Evolutionary conservation across 2,797 vertebrate species (phyloP).

Genomic region (Micromesistius poutassou): DNA sequence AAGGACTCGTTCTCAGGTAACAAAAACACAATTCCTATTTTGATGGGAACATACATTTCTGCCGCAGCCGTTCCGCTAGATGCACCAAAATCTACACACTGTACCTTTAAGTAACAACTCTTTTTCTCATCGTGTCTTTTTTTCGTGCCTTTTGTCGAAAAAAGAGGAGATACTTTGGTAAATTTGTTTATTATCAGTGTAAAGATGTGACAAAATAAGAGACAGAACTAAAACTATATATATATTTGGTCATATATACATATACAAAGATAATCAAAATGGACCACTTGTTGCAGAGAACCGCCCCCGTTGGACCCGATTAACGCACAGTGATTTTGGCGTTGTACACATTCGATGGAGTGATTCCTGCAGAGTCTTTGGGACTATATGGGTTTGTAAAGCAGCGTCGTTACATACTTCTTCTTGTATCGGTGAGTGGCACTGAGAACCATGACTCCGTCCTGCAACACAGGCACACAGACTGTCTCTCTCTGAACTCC

Average conservation of each 20-base stretch:
- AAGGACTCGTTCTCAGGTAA: no score
- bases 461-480: conserved; percentile 68
- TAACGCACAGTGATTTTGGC: background rate
- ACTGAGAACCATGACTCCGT: conserved; percentile 98
- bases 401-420: conserved; percentile 94
- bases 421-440: conserved; percentile 96
- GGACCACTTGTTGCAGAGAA: no score
- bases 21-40: no score
- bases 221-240: background rate
- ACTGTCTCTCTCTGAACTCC: background rate
- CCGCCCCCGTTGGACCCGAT: background rate
- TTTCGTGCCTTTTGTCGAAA: background rate
- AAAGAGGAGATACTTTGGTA: background rate
- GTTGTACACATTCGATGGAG: conserved; percentile 5
- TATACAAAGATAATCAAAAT: background rate
- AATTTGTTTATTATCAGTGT: background rate
- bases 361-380: background rate
- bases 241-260: conserved; percentile 1
- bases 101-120: background rate
- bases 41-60: no score
- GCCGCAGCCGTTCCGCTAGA: no score
- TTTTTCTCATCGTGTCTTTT: background rate
- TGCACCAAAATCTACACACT: no score
- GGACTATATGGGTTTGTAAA: conserved; percentile 94
- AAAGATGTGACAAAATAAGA: background rate